Percentiles rank a stretch among this genome's conserved stretches.
These are phyloP conservation scores for Drosophila ezoana DNA, from an alignment of 2,888 invertebrate species.

Conservation along the genomic window DNA sequence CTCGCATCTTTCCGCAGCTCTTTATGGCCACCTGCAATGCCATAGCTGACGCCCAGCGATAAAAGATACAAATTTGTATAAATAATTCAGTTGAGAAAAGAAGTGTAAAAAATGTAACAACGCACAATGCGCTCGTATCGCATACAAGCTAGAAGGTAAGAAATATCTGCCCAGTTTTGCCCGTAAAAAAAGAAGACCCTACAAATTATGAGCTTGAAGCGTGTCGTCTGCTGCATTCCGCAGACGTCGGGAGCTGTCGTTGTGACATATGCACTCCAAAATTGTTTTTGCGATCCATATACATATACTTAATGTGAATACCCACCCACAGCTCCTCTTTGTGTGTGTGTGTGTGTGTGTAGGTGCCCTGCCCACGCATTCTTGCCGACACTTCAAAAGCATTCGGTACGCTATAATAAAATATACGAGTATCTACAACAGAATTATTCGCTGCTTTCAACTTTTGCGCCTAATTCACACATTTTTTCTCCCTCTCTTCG, in stretches of 20 bases:
- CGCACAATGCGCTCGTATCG: constrained; percentile 4
- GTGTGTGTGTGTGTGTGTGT: constrained; percentile 20
- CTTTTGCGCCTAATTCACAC: constrained; percentile 79
- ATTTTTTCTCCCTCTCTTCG: constrained; percentile 12
- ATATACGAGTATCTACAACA: constrained; percentile 49
- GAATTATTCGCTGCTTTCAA: constrained; percentile 71
- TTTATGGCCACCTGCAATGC: constrained; percentile 75
- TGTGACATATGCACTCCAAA: constrained; percentile 69
- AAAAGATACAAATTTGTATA: constrained; percentile 64
- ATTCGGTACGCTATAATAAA: constrained; percentile 61
- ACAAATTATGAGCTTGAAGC: constrained; percentile 71
- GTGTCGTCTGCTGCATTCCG: constrained; percentile 46
- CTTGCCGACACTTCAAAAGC: constrained; percentile 67
- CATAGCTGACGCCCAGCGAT: constrained; percentile 24
- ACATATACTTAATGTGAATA: constrained; percentile 31
- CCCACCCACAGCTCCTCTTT: constrained; percentile 6
- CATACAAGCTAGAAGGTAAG: constrained; percentile 7
- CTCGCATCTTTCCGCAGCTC: constrained; percentile 50
- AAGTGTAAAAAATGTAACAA: constrained; percentile 17
- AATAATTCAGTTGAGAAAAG: constrained; percentile 52
- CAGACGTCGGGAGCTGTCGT: constrained; percentile 23
- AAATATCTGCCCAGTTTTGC: constrained; percentile 15
- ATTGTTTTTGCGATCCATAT: constrained; percentile 44
- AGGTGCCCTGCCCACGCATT: constrained; percentile 48
- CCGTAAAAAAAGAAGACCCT: constrained; percentile 32